A percentile compares a stretch with the other conserved stretches of the same genome.
Evolutionary conservation across 2,888 invertebrate genomes (phyloP).

Genomic region (Chalcis sispes): DNA sequence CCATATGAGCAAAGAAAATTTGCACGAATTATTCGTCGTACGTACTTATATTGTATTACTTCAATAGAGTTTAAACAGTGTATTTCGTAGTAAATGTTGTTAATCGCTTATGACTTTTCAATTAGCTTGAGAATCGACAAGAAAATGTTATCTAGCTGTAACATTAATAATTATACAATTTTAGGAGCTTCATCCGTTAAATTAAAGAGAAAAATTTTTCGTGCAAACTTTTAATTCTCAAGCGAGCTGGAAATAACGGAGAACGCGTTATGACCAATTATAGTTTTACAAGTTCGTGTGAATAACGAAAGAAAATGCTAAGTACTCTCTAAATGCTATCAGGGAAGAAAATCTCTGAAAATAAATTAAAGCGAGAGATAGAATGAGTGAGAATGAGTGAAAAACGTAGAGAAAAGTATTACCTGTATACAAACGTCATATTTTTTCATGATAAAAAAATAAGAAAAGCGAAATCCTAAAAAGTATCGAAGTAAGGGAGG

Average conservation of each 20-base stretch:
- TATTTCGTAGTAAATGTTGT: slow-evolving; percentile 29
- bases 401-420: slow-evolving; percentile 7
- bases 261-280: slow-evolving; percentile 53
- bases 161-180: too few species aligned
- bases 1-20: slow-evolving; percentile 1
- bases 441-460: slow-evolving; percentile 54
- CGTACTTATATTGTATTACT: slow-evolving; percentile 16
- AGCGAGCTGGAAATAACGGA: slow-evolving; percentile 16
- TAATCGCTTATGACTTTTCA: too few species aligned
- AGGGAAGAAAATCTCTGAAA: slow-evolving; percentile 60
- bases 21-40: slow-evolving; percentile 11
- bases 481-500: not conserved
- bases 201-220: slow-evolving; percentile 24
- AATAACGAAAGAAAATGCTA: not conserved
- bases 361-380: slow-evolving; percentile 71
- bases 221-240: slow-evolving; percentile 36
- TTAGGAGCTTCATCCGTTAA: too few species aligned
- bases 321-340: not conserved
- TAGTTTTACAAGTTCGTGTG: slow-evolving; percentile 34
- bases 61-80: not conserved
- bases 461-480: not conserved
- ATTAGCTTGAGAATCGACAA: too few species aligned
- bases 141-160: too few species aligned
- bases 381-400: slow-evolving; percentile 51
- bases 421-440: slow-evolving; percentile 48